Percentiles rank a stretch among this genome's conserved stretches.
Evolutionary conservation across 1,140 invertebrate genomes (phyloP).

Genomic region (Phthorimaea operculella): DNA sequence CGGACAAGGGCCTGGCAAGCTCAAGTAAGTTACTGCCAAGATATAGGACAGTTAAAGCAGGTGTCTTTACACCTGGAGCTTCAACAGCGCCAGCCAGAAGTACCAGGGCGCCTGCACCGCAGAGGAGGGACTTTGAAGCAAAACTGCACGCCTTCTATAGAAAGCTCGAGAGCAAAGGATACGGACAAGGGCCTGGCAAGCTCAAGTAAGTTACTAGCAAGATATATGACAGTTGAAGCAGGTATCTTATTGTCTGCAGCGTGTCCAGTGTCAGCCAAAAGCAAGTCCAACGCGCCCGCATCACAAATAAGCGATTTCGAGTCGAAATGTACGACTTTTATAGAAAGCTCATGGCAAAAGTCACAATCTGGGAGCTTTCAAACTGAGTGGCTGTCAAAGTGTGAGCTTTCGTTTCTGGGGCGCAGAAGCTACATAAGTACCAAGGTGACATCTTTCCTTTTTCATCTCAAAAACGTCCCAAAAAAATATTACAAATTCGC

Average conservation of each 20-base stretch:
- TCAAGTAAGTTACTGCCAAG: constrained; percentile 78
- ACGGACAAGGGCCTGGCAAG: constrained; percentile 95
- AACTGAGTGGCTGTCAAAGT: no score
- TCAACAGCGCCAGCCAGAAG: constrained; percentile 82
- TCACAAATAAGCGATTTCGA: no score
- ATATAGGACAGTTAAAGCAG: constrained; percentile 31
- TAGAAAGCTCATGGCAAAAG: no score
- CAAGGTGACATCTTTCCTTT: no score
- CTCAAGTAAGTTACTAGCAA: constrained; percentile 79
- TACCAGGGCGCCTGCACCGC: constrained; percentile 84
- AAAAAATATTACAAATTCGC: no score
- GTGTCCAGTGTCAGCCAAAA: not conserved
- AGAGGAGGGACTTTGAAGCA: constrained; percentile 93
- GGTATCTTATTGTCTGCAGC: not conserved
- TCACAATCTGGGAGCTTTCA: no score
- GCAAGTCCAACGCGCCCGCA: no score
- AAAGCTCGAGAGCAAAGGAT: constrained; percentile 96
- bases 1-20: constrained; percentile 94
- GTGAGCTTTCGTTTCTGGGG: no score
- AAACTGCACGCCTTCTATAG: constrained; percentile 95
- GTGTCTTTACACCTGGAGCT: constrained; percentile 80
- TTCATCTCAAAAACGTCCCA: no score
- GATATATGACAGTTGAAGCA: no score
- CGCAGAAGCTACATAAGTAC: no score
- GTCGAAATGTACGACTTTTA: no score